A percentile compares a stretch with the other conserved stretches of the same genome.
Evolutionary conservation across 35 echinoderm and acorn worm genomes (phyloP).

Genomic region (Ophiothrix spiculata): DNA sequence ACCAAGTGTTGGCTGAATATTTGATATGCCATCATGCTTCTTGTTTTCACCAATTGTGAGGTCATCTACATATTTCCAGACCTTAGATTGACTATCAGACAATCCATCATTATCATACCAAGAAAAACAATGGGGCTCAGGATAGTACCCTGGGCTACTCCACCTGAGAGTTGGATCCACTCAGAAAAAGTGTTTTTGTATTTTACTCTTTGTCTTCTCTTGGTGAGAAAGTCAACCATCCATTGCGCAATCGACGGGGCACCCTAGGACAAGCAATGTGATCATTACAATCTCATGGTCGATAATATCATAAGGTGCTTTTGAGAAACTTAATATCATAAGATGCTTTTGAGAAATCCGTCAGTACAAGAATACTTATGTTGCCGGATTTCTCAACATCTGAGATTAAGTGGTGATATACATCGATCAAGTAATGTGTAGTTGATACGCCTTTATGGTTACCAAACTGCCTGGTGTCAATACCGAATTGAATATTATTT

Average conservation of each 20-base stretch:
- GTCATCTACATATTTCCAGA: no score
- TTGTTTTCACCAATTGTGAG: no score
- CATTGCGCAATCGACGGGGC: background rate
- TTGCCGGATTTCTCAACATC: background rate
- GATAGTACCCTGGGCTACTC: background rate
- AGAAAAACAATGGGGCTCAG: background rate
- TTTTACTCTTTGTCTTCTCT: background rate
- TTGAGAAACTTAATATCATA: no score
- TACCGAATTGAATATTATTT: background rate
- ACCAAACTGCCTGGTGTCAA: slow-evolving; percentile 29
- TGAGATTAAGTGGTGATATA: slow-evolving; percentile 5
- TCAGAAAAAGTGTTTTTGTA: background rate
- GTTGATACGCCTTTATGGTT: slow-evolving; percentile 30
- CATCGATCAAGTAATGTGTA: slow-evolving; percentile 42
- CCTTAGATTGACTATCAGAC: no score
- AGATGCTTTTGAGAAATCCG: slow-evolving; percentile 31
- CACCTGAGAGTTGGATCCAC: background rate
- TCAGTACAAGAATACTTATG: slow-evolving; percentile 26
- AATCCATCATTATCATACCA: no score
- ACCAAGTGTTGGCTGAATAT: no score
- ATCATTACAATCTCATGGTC: slow-evolving; percentile 11
- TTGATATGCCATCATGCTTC: no score
- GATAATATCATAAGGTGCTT: background rate
- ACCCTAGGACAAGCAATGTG: background rate
- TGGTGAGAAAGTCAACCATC: background rate